Percentiles rank a stretch among this genome's conserved stretches.
These are phyloP conservation scores for Coracopsis vasa DNA, from an alignment of 2,113 vertebrate species.

Conservation along the genomic window DNA sequence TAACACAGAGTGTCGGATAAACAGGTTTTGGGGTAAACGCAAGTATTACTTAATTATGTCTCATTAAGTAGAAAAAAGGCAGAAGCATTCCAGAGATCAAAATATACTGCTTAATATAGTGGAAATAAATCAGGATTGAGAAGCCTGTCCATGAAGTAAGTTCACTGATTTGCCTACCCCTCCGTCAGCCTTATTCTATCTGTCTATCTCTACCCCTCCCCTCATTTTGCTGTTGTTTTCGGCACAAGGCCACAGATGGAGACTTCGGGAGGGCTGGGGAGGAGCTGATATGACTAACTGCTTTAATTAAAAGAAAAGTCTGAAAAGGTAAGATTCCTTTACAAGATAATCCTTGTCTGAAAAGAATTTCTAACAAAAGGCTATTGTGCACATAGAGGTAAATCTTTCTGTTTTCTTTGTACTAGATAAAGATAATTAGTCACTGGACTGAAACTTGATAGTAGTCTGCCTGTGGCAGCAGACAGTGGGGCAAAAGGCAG, in stretches of 20 bases:
- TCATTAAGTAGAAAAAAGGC: neutral
- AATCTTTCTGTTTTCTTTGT: neutral
- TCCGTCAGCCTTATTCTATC: neutral
- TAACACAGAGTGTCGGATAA: neutral
- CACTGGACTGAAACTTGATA: neutral
- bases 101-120: neutral
- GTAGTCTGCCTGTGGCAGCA: neutral
- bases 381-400: neutral
- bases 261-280: neutral
- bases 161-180: neutral
- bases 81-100: neutral
- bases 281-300: neutral
- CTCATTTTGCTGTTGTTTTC: neutral
- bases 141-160: neutral
- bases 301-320: neutral
- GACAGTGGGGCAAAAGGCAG: neutral
- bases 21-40: neutral
- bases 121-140: neutral
- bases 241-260: neutral
- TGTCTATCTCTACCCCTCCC: neutral
- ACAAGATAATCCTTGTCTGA: neutral
- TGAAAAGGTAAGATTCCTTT: neutral
- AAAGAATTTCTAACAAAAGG: constrained; percentile 19
- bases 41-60: neutral
- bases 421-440: neutral